Evolutionary conservation across 2,888 invertebrate species (phyloP).

Genomic region (Cartodere bifasciata): DNA sequence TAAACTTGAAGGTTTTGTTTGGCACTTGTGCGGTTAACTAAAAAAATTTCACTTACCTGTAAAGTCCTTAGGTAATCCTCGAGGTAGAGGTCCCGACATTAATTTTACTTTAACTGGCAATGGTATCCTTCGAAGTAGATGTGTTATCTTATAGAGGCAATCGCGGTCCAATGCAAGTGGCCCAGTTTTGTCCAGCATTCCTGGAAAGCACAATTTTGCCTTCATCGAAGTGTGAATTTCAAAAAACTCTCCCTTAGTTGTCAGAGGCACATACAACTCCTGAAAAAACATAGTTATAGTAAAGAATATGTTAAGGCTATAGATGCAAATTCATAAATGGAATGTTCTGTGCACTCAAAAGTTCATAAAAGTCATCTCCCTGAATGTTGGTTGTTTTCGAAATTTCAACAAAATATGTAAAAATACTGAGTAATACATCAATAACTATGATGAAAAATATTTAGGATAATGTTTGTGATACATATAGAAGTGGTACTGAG

Average conservation of each 20-base stretch:
- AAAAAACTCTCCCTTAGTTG: constrained; percentile 64
- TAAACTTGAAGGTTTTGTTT: too few relatives aligned
- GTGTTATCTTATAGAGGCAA: constrained; percentile 37
- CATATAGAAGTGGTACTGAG: too few relatives aligned
- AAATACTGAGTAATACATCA: too few relatives aligned
- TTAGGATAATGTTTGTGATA: too few relatives aligned
- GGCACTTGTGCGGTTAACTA: neutral
- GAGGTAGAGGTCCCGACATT: constrained; percentile 45
- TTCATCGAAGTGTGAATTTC: constrained; percentile 47
- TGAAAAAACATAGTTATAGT: constrained; percentile 28
- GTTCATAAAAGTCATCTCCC: too few relatives aligned
- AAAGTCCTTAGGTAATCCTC: constrained; percentile 48
- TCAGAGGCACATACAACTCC: constrained; percentile 61
- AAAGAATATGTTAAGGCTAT: neutral
- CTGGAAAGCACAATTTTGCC: constrained; percentile 43
- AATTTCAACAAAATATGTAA: too few relatives aligned
- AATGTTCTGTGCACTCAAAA: too few relatives aligned
- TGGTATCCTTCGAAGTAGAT: constrained; percentile 44
- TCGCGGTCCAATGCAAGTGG: constrained; percentile 38
- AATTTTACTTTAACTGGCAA: constrained; percentile 48
- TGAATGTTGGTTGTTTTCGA: too few relatives aligned
- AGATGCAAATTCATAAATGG: too few relatives aligned
- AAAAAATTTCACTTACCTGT: constrained; percentile 37
- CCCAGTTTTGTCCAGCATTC: constrained; percentile 37
- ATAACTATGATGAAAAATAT: too few relatives aligned